Evolutionary conservation across 1,140 invertebrate genomes (phyloP), one percentile per base, ranked within the genome.

Genomic region (Spodoptera frugiperda): DNA sequence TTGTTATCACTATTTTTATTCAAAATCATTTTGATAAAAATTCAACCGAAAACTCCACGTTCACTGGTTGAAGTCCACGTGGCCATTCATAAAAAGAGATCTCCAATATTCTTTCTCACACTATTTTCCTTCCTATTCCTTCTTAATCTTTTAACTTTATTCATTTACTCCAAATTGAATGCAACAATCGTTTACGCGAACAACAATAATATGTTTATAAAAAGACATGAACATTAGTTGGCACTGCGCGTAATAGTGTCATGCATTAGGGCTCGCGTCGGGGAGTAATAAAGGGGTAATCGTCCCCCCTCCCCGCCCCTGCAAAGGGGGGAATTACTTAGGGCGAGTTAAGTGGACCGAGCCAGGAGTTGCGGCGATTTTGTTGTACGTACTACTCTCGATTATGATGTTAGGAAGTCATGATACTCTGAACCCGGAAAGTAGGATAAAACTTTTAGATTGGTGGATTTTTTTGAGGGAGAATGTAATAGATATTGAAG

Each of bases 221-320:
- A 89, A 90, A 87, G 82, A 87, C 84, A 88, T 90, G 84, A 81
- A 73, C 84, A 90, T 90, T 91, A 89, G 90, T 89, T 86, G 81
- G 80, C 82, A 84, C 87, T 82, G 78, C 86, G 84, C 80, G 85
- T 89, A 91, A 92, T 90, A 92, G 88, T 90, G 88, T 88, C 88
- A 85, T 89, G 87, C 89, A 90, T 90, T 92, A 90, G 84, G 84
- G 82, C 77, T 65, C 82, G 81, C 86, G 82, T 79, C 79, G 80
- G 88, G 89, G 86, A 86, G 85, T 88, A 86, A 89, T 91, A 86
- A 89, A 89, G 84, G 89, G 89, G 87, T 91, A 89, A 90, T 91
- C 88, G 88, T 88, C 87, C 87, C 84, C 83, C 70, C 57, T 44
- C 78, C 33, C 70, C 57, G 48, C 78, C 33, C 33, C 33, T 39